Evolutionary conservation across 2,888 invertebrate genomes (phyloP).

Genomic region (Pogonocherus hispidulus): DNA sequence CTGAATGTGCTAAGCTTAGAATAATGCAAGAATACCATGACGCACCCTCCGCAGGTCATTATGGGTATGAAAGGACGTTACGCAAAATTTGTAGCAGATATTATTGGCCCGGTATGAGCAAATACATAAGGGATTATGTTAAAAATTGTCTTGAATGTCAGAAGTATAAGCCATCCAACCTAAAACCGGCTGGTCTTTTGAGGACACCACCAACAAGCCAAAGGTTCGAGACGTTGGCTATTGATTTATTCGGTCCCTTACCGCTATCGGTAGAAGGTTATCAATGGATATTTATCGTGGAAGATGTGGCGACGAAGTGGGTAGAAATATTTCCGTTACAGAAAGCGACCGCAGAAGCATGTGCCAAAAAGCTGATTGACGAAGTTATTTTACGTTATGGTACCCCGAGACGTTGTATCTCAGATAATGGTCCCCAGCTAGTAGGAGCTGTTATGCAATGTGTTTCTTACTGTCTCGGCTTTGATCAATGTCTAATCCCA

Average conservation of each 20-base stretch:
- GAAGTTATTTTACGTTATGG: slow-evolving; percentile 60
- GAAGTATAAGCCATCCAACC: slow-evolving; percentile 39
- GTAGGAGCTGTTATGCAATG: slow-evolving; percentile 58
- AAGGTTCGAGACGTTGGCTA: slow-evolving; percentile 42
- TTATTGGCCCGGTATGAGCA: slow-evolving; percentile 32
- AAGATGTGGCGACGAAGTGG: slow-evolving; percentile 53
- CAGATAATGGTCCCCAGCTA: slow-evolving; percentile 61
- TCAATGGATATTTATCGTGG: slow-evolving; percentile 34
- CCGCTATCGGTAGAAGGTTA: slow-evolving; percentile 23
- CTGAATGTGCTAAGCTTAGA: slow-evolving; percentile 8
- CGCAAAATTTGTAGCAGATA: slow-evolving; percentile 9
- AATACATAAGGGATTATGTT: slow-evolving; percentile 40
- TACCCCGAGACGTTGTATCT: slow-evolving; percentile 56
- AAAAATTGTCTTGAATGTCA: slow-evolving; percentile 35
- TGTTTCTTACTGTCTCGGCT: slow-evolving; percentile 45
- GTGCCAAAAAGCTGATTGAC: slow-evolving; percentile 48
- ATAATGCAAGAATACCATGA: slow-evolving; percentile 19
- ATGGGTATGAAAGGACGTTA: slow-evolving; percentile 16
- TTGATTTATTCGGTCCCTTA: slow-evolving; percentile 48
- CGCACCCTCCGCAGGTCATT: slow-evolving; percentile 27
- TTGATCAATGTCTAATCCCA: slow-evolving; percentile 30
- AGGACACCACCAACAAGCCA: slow-evolving; percentile 38
- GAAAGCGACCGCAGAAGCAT: slow-evolving; percentile 50
- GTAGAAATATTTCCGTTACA: slow-evolving; percentile 48
- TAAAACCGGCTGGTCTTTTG: slow-evolving; percentile 12